phyloP scores from a whole-genome alignment of 2,888 invertebrate species.

The Serripes groenlandicus region DNA sequence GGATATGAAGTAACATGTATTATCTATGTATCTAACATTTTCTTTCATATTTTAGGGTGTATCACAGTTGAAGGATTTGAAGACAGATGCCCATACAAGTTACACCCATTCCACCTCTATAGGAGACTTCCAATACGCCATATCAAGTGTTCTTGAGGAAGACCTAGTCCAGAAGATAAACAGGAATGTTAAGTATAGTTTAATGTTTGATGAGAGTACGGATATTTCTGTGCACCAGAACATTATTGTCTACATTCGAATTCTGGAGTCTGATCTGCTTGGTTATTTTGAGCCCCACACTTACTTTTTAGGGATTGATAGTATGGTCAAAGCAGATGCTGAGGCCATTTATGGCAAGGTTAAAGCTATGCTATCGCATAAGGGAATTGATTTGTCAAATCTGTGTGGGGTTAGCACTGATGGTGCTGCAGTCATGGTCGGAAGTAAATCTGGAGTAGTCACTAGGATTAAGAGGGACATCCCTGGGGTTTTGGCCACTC shows the following conservation, averaged over 20 bases:
- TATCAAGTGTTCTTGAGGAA: not conserved
- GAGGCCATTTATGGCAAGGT: conserved; percentile 17
- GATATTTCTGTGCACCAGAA: conserved; percentile 41
- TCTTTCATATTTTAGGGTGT: too few species aligned
- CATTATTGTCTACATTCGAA: conserved; percentile 28
- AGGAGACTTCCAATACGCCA: not conserved
- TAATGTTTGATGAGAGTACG: conserved; percentile 33
- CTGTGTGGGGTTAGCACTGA: conserved; percentile 24
- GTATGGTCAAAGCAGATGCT: not conserved
- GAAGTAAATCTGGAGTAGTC: too few species aligned
- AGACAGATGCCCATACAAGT: not conserved
- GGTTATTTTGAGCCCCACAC: conserved; percentile 5
- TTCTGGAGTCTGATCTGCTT: not conserved
- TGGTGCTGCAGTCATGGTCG: conserved; percentile 31
- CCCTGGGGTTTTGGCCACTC: too few species aligned
- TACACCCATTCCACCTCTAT: not conserved
- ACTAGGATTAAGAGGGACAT: too few species aligned
- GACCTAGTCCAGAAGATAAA: not conserved
- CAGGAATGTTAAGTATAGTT: conserved; percentile 6
- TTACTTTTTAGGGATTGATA: conserved; percentile 20
- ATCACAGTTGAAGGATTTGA: not conserved
- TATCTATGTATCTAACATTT: too few species aligned
- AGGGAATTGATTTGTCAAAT: conserved; percentile 4
- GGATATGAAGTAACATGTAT: too few species aligned
- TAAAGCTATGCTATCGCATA: not conserved